Conservation (phyloP, 1,140 invertebrate genomes). For the Aphis gossypii region DNA sequence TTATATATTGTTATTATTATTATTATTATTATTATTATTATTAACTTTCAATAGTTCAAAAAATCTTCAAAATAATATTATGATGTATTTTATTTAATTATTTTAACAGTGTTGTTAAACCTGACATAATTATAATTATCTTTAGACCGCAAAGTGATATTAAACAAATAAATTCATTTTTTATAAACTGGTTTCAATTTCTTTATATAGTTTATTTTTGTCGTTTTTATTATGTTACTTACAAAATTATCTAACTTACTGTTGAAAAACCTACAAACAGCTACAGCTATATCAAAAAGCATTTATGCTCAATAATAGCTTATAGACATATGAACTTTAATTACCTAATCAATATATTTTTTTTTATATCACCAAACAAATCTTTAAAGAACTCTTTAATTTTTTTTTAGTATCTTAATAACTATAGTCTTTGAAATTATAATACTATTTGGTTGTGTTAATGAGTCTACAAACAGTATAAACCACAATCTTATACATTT, state of each 20-base stretch:
- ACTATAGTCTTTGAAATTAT: no score
- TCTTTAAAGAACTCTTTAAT: no score
- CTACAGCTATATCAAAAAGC: background rate
- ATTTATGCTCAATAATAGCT: background rate
- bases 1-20: background rate
- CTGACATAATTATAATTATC: background rate
- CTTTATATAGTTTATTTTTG: background rate
- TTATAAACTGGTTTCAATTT: background rate
- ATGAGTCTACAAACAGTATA: no score
- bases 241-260: background rate
- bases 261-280: background rate
- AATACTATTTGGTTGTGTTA: no score
- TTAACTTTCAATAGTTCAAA: background rate
- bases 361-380: no score
- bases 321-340: background rate
- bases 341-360: no score
- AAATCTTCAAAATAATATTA: background rate
- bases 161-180: conserved; percentile 6
- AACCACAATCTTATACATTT: no score
- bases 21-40: background rate
- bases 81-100: background rate
- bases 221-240: background rate
- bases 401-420: no score
- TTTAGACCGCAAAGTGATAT: conserved; percentile 15
- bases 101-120: background rate